These are phyloP conservation scores for Polypterus bichir DNA, from an alignment of 2,113 vertebrate species.

Conservation along the genomic window DNA sequence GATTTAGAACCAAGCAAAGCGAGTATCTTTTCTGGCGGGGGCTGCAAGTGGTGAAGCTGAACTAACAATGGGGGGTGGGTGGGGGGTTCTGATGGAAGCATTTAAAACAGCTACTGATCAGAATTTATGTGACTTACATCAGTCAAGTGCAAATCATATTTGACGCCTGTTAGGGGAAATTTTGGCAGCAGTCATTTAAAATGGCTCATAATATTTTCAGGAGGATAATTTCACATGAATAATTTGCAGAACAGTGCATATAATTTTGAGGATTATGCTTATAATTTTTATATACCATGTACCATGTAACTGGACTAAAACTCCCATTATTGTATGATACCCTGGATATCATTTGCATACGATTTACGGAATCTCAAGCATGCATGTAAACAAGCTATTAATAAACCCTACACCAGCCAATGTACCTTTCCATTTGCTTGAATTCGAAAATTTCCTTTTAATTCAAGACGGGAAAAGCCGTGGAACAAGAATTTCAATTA, in stretches of 20 bases:
- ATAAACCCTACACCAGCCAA: background rate
- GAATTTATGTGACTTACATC: too few species aligned
- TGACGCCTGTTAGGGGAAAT: too few species aligned
- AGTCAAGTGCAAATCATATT: too few species aligned
- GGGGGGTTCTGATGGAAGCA: too few species aligned
- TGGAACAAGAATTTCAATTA: constrained; percentile 41
- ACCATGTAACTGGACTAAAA: constrained; percentile 8
- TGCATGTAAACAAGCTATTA: constrained; percentile 8
- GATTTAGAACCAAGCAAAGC: too few species aligned
- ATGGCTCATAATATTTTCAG: background rate
- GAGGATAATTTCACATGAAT: background rate
- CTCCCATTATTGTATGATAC: constrained; percentile 4
- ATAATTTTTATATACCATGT: constrained; percentile 4
- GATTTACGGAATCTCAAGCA: constrained; percentile 4
- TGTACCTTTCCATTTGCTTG: constrained; percentile 2
- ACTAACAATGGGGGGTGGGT: too few species aligned
- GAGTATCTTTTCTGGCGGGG: too few species aligned
- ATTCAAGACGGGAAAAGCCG: constrained; percentile 12
- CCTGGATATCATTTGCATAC: constrained; percentile 4
- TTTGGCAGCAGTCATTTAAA: too few species aligned
- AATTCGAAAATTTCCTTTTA: constrained; percentile 7
- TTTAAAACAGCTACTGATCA: too few species aligned
- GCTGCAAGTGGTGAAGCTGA: too few species aligned
- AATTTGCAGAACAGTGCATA: background rate
- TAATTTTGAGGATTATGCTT: constrained; percentile 5